Base-by-base conservation (phyloP, 1,140 invertebrate genomes). In the Eulimnadia texana region DNA sequence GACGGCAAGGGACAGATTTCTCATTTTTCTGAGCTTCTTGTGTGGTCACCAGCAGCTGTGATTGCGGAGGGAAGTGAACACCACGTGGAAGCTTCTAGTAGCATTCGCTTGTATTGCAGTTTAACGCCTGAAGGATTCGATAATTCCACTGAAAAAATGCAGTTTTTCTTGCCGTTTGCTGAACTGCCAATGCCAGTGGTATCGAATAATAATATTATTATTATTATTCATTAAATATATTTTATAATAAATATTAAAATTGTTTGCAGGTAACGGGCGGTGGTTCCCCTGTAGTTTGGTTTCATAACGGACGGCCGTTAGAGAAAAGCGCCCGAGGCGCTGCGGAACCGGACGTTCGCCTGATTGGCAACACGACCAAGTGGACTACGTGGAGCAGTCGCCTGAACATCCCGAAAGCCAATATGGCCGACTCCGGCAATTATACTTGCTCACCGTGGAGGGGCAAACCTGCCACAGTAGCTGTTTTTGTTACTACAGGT, bases 21-120 rank as follows among this genome's bases (percentile, higher is more conserved):
- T 23, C 88, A 90, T 72, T 90, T 90, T 74, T 88, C 90, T 61
- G 84, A 88, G 72, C 79, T 93, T 51, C 83, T 88, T 73, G 88
- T 93, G 64, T 87, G 90, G 64, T 83, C 89, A 66, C 89, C 90
- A 9, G 61, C 65, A 54, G 70, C 69, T 1, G 63, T 65, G 33
- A 70, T 72, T 13, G 60, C 66, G 6, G 76, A 77, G 49, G 88
- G 47, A 24, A 64, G 65, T 49, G 71, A 73, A 56, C 66, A 69
- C 19, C 70, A 72, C 58, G 68, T 73, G 25, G 70, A 71, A 60
- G 66, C 70, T 42, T 70, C 70, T 11, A 70, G 70, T 25, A 70
- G 69, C 53, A 73, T 73, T 58, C 67, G 66, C 20, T 66, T 73
- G 9, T 66, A 71, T 55, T 73, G 72, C 65, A 69, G 71, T 65